These are phyloP conservation scores for Onychostoma macrolepis DNA, from an alignment of 2,113 vertebrate genomes.

Conservation along the genomic window DNA sequence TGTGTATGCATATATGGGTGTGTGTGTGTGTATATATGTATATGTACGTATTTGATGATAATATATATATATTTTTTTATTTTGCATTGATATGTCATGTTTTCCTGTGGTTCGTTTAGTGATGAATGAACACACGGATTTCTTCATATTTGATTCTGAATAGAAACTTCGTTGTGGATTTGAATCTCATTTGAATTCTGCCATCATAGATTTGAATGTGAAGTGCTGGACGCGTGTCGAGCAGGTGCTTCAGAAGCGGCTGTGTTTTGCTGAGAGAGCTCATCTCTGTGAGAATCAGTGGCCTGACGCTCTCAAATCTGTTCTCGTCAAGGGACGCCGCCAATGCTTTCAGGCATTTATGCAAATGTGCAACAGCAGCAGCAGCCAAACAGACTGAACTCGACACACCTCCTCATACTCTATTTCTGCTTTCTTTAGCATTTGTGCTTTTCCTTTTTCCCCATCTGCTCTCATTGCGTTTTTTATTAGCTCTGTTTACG, in stretches of 20 bases:
- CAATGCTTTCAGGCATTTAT: conserved; percentile 48
- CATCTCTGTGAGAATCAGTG: neutral
- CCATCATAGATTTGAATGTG: neutral
- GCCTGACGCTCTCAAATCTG: conserved; percentile 39
- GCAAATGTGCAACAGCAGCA: conserved; percentile 49
- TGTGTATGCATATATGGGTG: too few relatives aligned
- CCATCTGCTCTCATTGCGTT: neutral
- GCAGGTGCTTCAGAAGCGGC: neutral
- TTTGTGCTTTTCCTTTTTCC: neutral
- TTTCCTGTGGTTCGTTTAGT: neutral
- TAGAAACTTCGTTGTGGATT: neutral
- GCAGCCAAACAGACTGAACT: conserved; percentile 41
- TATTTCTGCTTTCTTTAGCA: neutral
- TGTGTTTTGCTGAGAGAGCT: conserved; percentile 10
- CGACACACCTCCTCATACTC: conserved; percentile 14
- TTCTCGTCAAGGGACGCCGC: conserved; percentile 23
- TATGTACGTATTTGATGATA: too few relatives aligned
- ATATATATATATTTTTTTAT: too few relatives aligned
- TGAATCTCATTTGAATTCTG: conserved; percentile 16
- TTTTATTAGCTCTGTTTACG: neutral
- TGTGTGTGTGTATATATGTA: too few relatives aligned
- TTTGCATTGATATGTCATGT: too few relatives aligned
- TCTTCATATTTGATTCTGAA: neutral
- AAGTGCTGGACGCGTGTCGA: neutral
- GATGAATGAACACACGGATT: neutral